Percentiles rank a stretch among this genome's conserved stretches.
Conservation (phyloP, 2,113 vertebrate genomes). For the Anarhynchus alexandrinus region DNA sequence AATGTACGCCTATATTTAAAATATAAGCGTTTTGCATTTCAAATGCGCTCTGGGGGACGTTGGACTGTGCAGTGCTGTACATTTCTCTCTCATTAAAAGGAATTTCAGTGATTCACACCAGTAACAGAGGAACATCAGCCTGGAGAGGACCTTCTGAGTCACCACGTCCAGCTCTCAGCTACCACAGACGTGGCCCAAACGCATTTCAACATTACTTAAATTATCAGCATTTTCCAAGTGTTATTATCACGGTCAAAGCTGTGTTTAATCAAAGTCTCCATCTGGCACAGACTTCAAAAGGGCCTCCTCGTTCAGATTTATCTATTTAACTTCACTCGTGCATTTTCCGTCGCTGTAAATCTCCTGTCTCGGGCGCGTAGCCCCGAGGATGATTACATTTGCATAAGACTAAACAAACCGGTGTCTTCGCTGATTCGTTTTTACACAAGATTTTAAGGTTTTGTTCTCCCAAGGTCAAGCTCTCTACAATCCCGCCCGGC, state of each 20-base stretch:
- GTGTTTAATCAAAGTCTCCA: neutral
- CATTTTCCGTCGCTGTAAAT: neutral
- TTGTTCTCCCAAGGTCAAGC: neutral
- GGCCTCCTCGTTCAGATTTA: neutral
- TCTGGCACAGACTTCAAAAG: neutral
- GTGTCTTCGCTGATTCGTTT: neutral
- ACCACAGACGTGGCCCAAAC: accelerated
- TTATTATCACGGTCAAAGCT: neutral
- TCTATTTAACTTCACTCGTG: neutral
- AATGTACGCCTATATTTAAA: neutral
- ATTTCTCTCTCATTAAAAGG: neutral
- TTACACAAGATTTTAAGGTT: neutral
- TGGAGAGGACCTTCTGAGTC: neutral
- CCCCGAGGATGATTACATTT: neutral
- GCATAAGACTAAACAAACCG: neutral
- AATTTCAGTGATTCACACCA: neutral
- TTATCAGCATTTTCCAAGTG: neutral
- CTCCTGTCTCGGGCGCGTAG: neutral
- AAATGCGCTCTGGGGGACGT: neutral
- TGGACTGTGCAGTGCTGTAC: neutral
- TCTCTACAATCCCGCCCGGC: neutral
- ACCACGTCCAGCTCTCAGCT: neutral
- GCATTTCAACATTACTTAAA: neutral
- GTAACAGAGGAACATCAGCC: neutral
- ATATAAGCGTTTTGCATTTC: neutral